phyloP scores from a whole-genome alignment of 2,797 vertebrate species.

The Carapus acus region DNA sequence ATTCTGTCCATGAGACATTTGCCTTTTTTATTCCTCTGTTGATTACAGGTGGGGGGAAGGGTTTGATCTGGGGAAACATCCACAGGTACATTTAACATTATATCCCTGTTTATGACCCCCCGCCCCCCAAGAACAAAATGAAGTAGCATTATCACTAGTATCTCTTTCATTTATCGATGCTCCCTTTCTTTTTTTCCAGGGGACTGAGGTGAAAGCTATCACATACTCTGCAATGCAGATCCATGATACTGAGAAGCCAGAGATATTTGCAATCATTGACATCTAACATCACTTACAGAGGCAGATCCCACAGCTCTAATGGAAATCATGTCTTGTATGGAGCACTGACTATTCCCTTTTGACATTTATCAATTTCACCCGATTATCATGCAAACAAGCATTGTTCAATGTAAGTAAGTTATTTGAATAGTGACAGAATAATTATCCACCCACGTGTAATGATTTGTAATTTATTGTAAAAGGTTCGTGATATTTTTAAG shows the following conservation, averaged over 20 bases:
- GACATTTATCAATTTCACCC: neutral
- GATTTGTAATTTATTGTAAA: too few species aligned
- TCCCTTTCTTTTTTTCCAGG: constrained; percentile 68
- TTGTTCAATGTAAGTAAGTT: too few species aligned
- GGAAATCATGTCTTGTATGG: neutral
- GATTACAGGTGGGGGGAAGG: constrained; percentile 91
- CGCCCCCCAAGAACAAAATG: neutral
- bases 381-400: neutral
- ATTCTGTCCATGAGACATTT: neutral
- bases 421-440: too few species aligned
- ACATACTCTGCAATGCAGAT: constrained; percentile 99
- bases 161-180: too few species aligned
- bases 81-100: constrained; percentile 76
- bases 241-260: constrained; percentile 81
- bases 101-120: neutral
- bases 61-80: constrained; percentile 87
- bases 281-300: constrained; percentile 70
- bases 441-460: too few species aligned
- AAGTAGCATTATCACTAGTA: too few species aligned
- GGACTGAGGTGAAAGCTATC: constrained; percentile 98
- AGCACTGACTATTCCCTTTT: constrained; percentile 25
- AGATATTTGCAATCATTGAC: constrained; percentile 93
- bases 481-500: too few species aligned
- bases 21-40: constrained; percentile 29
- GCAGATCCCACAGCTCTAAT: constrained; percentile 1